Percentiles rank a stretch among this genome's conserved stretches.
phyloP scores from a whole-genome alignment of 2,797 vertebrate species.

The Hypotaenidia philippensis region DNA sequence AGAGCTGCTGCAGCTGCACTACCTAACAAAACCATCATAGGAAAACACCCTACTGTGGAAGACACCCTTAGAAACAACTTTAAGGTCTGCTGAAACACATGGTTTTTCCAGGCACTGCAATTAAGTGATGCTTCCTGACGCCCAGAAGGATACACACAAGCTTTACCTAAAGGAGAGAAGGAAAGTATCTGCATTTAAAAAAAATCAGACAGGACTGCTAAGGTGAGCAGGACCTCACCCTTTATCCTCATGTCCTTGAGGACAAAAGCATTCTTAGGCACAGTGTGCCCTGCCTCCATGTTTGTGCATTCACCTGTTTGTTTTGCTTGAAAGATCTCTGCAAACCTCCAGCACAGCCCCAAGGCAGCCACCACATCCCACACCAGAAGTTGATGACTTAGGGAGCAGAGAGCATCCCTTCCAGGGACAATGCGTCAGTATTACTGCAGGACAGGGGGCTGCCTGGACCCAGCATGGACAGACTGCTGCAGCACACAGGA shows the following conservation, averaged over 20 bases:
- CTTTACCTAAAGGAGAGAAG: neutral
- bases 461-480: neutral
- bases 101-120: neutral
- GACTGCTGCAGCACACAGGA: neutral
- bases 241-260: neutral
- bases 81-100: neutral
- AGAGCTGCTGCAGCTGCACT: neutral
- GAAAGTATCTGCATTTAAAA: neutral
- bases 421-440: neutral
- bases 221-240: fast-evolving
- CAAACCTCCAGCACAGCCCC: neutral
- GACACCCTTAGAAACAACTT: neutral
- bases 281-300: fast-evolving
- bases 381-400: neutral
- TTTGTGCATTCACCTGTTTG: neutral
- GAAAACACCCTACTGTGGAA: neutral
- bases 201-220: neutral
- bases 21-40: neutral
- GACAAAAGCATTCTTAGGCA: neutral
- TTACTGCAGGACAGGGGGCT: neutral
- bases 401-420: neutral
- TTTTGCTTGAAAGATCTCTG: neutral
- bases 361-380: neutral
- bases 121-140: neutral
- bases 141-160: neutral